A percentile compares a stretch with the other conserved stretches of the same genome.
Conservation (phyloP, 1,140 invertebrate genomes). For the Pygmarrhopalites habei region DNA sequence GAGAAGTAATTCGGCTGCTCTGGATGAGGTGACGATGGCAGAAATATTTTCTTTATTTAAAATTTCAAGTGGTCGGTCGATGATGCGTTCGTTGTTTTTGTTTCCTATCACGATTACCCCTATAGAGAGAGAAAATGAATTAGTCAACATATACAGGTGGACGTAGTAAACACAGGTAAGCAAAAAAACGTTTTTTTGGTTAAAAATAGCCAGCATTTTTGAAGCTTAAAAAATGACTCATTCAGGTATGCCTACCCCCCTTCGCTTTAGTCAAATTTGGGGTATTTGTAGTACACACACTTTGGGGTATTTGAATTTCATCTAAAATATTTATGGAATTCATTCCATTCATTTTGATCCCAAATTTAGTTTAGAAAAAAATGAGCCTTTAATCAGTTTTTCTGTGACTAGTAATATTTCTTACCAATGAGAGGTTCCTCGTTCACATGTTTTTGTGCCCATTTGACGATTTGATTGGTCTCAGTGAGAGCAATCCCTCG, state of each 20-base stretch:
- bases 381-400: no score
- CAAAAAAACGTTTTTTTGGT: no score
- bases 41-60: slow-evolving; percentile 38
- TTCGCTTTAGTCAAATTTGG: no score
- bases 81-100: slow-evolving; percentile 37
- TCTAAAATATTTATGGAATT: no score
- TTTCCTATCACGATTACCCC: slow-evolving; percentile 39
- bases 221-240: no score
- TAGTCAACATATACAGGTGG: neutral
- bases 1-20: slow-evolving; percentile 35
- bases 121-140: slow-evolving; percentile 9
- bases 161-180: neutral
- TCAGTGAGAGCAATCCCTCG: slow-evolving; percentile 25
- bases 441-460: slow-evolving; percentile 26
- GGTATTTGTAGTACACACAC: no score
- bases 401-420: no score
- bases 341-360: no score
- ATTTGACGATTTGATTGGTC: slow-evolving; percentile 29
- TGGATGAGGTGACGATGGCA: slow-evolving; percentile 35
- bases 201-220: no score
- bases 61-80: slow-evolving; percentile 35
- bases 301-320: no score
- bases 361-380: no score
- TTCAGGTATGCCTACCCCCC: no score
- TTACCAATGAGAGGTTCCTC: slow-evolving; percentile 39